phyloP scores from a whole-genome alignment of 2,888 invertebrate genomes.

The Sesia apiformis region DNA sequence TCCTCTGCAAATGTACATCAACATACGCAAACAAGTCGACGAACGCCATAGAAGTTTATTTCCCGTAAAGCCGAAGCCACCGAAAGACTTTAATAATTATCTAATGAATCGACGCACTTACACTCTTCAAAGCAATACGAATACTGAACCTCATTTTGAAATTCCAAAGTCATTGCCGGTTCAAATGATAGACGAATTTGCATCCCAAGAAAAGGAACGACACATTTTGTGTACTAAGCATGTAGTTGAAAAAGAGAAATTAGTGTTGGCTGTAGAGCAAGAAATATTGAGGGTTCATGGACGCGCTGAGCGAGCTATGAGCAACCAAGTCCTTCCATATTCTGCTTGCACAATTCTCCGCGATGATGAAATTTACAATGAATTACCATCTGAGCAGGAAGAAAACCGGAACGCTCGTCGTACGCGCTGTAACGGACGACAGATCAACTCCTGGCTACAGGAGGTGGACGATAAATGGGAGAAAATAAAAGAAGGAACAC shows the following conservation, averaged over 20 bases:
- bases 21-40: slow-evolving; percentile 87
- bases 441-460: slow-evolving; percentile 90
- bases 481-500: slow-evolving; percentile 91
- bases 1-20: slow-evolving; percentile 87
- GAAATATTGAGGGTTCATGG: slow-evolving; percentile 92
- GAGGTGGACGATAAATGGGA: slow-evolving; percentile 96
- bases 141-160: slow-evolving; percentile 76
- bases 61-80: slow-evolving; percentile 91
- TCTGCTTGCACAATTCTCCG: slow-evolving; percentile 89
- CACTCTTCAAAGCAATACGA: slow-evolving; percentile 82
- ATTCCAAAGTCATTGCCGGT: slow-evolving; percentile 76
- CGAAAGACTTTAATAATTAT: slow-evolving; percentile 91
- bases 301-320: slow-evolving; percentile 87
- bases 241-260: slow-evolving; percentile 88
- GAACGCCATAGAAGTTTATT: slow-evolving; percentile 81
- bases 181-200: slow-evolving; percentile 83
- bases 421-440: slow-evolving; percentile 87
- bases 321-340: slow-evolving; percentile 88
- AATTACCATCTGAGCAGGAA: slow-evolving; percentile 87
- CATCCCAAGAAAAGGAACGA: slow-evolving; percentile 85
- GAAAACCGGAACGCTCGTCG: slow-evolving; percentile 85
- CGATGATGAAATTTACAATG: slow-evolving; percentile 91
- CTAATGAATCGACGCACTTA: slow-evolving; percentile 90
- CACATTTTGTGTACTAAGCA: slow-evolving; percentile 68
- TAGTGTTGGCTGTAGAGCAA: slow-evolving; percentile 91